Conservation (phyloP, 37 sponge, comb jelly and placozoan species). For the Geodia barretti region DNA sequence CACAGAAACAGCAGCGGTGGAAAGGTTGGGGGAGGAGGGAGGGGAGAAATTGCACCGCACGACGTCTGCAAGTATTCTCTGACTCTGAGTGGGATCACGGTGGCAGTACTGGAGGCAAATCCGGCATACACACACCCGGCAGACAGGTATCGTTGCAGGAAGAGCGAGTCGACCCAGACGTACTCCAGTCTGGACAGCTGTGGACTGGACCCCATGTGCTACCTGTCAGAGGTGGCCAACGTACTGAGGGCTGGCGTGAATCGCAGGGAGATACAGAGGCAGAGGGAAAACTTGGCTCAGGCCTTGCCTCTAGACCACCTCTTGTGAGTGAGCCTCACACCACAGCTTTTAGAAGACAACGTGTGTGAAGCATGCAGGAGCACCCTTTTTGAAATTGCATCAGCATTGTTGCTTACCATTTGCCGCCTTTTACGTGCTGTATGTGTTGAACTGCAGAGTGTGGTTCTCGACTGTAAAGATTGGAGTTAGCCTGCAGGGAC, state of each 20-base stretch:
- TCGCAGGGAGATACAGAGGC: not conserved
- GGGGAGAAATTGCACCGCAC: not conserved
- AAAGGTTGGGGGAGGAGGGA: not conserved
- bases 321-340: constrained; percentile 44
- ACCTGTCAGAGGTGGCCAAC: constrained; percentile 38
- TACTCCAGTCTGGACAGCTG: constrained; percentile 45
- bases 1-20: not conserved
- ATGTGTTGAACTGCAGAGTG: constrained; percentile 30
- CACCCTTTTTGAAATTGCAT: too few relatives aligned
- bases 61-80: constrained; percentile 37
- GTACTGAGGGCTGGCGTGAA: constrained; percentile 38
- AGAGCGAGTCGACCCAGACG: not conserved
- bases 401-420: too few relatives aligned
- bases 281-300: constrained; percentile 35
- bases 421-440: too few relatives aligned
- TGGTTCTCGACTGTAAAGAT: constrained; percentile 38
- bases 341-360: too few relatives aligned
- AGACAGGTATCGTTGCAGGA: not conserved
- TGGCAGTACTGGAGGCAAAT: constrained; percentile 41
- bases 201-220: constrained; percentile 44
- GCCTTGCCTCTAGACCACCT: constrained; percentile 53
- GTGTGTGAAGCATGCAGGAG: too few relatives aligned
- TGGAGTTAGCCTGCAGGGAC: constrained; percentile 1
- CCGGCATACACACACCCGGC: constrained; percentile 44
- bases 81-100: constrained; percentile 46